Evolutionary conservation across 2,888 invertebrate species (phyloP).

Genomic region (Limnephilus auricula): DNA sequence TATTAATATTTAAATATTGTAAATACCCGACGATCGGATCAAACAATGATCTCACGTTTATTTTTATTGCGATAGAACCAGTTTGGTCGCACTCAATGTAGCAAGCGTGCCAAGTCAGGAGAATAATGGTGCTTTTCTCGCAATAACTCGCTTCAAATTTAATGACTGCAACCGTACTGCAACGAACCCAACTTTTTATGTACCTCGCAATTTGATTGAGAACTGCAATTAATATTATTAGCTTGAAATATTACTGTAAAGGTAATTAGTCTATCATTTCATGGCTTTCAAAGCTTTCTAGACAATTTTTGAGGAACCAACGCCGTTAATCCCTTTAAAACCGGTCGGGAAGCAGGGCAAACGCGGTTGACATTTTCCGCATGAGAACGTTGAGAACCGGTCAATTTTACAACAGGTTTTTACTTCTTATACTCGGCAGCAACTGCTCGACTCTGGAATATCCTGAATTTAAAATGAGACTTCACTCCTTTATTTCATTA

Average conservation of each 20-base stretch:
- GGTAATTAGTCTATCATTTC: background rate
- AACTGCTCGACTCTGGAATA: background rate
- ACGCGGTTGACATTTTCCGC: background rate
- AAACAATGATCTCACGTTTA: conserved; percentile 20
- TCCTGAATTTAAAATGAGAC: background rate
- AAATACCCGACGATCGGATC: background rate
- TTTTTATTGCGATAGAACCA: background rate
- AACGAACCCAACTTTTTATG: background rate
- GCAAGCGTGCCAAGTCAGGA: background rate
- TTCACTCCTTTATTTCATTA: background rate
- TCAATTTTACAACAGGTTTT: background rate
- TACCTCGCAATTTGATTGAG: background rate
- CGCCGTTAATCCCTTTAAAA: background rate
- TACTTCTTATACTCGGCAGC: background rate
- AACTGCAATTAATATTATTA: background rate
- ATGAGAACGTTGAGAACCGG: background rate
- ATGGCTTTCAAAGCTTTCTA: background rate
- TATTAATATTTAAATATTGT: background rate
- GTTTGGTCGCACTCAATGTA: background rate
- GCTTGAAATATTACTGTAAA: background rate
- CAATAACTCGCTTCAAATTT: background rate
- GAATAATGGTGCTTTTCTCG: background rate
- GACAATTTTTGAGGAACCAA: too few relatives aligned
- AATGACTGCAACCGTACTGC: background rate
- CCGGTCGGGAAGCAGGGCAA: background rate